Evolutionary conservation across 2,797 vertebrate species (phyloP), one percentile per base, ranked within the genome.

Genomic region (Takifugu ocellatus): DNA sequence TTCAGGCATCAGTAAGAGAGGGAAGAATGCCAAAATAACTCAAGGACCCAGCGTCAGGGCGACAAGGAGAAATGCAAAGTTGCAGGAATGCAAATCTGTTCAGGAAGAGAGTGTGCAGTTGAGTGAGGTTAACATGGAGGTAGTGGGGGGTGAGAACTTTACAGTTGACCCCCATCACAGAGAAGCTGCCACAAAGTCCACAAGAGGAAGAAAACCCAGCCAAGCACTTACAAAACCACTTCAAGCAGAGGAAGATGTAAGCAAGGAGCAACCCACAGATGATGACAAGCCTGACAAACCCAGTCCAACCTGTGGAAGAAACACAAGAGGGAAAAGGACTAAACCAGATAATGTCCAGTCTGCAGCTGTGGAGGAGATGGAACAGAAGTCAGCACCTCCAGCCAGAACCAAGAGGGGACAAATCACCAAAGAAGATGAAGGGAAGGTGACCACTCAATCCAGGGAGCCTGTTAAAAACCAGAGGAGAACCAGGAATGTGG

Each of bases 1-100:
- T 65, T 63, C 74, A 50, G 61, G 71, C 25, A 88, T 76, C 77
- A 84, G 56, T 39, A 84, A 78, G 54, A 67, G 84, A 64, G 83
- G 68, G 1, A 88, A 72, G 71, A 85, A 61, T 56, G 7, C 55
- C 5, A 74, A 88, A 55, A 51, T 53, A 8, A 0, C 60, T 24
- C 67, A 69, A 5, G 58, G 74, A 25, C 66, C 75, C 29, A 60
- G 83, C 57, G 61, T 70, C 2, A 78, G 39, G 71, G 75, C 72
- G 51, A 69, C 44, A 0, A 73, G 73, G 48, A 88, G 66, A 76
- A 65, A 61, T 26, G 49, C 59, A 8, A 84, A 72, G 54, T 25
- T 56, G 58, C 59, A 78, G 46, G 25, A 59, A 43, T 29, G 2
- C 43, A 1, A 56, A 12, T 5, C 36, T 0, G 31, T 21, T 2